phyloP scores from a whole-genome alignment of 1,140 invertebrate species.

The Choristoneura fumiferana region DNA sequence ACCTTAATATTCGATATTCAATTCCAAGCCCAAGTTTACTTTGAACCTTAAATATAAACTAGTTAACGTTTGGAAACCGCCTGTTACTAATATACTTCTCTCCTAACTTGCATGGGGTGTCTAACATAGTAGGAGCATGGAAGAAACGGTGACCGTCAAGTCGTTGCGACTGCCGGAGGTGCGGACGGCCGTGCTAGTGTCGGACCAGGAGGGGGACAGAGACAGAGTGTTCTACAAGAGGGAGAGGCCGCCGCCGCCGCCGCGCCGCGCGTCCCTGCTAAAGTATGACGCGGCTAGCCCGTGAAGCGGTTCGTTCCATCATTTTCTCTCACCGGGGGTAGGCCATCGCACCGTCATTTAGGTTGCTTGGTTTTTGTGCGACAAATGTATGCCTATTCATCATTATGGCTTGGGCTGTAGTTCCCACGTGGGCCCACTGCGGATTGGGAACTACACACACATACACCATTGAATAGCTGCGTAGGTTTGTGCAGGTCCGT shows the following conservation, averaged over 20 bases:
- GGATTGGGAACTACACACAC: too few relatives aligned
- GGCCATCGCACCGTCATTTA: neutral
- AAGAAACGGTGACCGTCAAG: conserved; percentile 52
- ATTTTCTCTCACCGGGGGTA: conserved; percentile 34
- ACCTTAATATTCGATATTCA: too few relatives aligned
- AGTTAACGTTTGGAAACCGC: too few relatives aligned
- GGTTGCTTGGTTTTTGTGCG: neutral
- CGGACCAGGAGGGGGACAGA: neutral
- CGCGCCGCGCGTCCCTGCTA: conserved; percentile 42
- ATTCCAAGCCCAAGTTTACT: too few relatives aligned
- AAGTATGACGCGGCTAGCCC: conserved; percentile 54
- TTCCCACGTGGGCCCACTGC: too few relatives aligned
- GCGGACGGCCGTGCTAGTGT: conserved; percentile 40
- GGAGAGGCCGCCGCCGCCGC: conserved; percentile 49
- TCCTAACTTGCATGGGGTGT: conserved; percentile 56
- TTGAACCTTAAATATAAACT: too few relatives aligned
- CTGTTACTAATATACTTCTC: too few relatives aligned
- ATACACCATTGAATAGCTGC: too few relatives aligned
- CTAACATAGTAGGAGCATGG: conserved; percentile 52
- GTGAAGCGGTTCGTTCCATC: conserved; percentile 44
- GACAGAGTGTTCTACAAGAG: conserved; percentile 41
- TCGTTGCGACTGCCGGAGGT: conserved; percentile 55
- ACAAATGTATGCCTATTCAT: too few relatives aligned
- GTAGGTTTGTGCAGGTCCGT: too few relatives aligned
- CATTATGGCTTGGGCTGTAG: too few relatives aligned